Base-by-base conservation (phyloP, 2,888 invertebrate genomes). In the Archips xylosteana region DNA sequence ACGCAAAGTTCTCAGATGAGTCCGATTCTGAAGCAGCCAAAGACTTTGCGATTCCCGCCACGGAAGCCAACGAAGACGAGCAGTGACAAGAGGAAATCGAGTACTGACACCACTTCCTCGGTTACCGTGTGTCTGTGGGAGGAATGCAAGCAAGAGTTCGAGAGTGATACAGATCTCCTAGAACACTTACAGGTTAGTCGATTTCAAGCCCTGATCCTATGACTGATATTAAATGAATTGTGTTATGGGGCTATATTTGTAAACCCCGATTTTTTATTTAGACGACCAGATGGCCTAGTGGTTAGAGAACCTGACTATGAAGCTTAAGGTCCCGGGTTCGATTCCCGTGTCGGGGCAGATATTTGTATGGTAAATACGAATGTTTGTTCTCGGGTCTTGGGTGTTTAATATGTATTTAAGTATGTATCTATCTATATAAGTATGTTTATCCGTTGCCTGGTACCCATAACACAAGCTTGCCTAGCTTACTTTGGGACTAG, bases 171-270 rank as follows among this genome's bases (percentile, higher is more conserved):
- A 71, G 97, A 97, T 88, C 96, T 98, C 79, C 95, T 98, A 83
- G 98, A 98, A 90, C 98, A 98, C 91, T 95, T 98, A 91, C 98
- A 98, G 96, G 97, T 97, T 83, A 84, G 89, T 81, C 71, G 23
- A 61, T 34, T 32, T 42, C 49, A 36, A 5, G 15, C 32, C 23
- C 42, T 42, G 15, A 3, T 10, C 5, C 23, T n/a, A 49, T n/a
- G 15, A 15, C 2, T 6, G 15, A n/a, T 54, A 9, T 8, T 54
- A 15, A 54, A 15, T 9, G 8, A 10, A 32, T 32, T 32, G 4
- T 57, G 6, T 32, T 8, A 4, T 57, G 12, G 8, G 54, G 9
- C 9, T 23, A 23, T 9, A 8, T 54, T 57, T 32, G 6, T 32
- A 10, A 57, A 57, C 9, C 8, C 54, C 39, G 54, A 42, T 59